These are phyloP conservation scores for Mesorhabditis spiculigera DNA, from an alignment of 2,888 invertebrate species.

Conservation along the genomic window DNA sequence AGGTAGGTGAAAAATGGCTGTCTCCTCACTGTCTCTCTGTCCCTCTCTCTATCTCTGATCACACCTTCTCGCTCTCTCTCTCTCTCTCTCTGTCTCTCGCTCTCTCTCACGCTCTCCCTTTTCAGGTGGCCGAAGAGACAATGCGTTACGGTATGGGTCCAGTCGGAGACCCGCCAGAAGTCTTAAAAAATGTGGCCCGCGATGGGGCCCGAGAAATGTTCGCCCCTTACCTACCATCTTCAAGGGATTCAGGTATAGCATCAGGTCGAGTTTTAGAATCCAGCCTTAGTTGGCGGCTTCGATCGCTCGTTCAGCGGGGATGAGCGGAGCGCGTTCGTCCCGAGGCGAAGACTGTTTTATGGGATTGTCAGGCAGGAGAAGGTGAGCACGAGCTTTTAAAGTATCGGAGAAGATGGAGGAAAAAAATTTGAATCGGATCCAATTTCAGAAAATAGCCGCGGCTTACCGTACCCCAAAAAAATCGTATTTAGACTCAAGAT, in stretches of 20 bases:
- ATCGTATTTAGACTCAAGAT: no score
- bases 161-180: conserved; percentile 7
- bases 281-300: background rate
- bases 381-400: background rate
- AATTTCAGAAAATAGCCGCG: no score
- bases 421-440: no score
- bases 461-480: no score
- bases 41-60: no score
- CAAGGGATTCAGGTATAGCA: background rate
- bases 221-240: conserved; percentile 8
- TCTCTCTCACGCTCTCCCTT: background rate
- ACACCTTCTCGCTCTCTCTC: no score
- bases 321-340: conserved; percentile 27
- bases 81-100: no score
- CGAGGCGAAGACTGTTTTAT: conserved; percentile 41
- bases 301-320: background rate
- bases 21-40: no score
- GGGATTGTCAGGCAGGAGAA: conserved; percentile 24
- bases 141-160: conserved; percentile 16
- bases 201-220: conserved; percentile 10
- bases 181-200: conserved; percentile 8
- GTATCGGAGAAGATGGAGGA: background rate
- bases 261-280: no score
- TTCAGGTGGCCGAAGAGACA: conserved; percentile 13
- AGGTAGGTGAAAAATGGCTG: no score